Evolutionary conservation across 2,888 invertebrate genomes (phyloP).

Genomic region (Meiosimyza decipiens): DNA sequence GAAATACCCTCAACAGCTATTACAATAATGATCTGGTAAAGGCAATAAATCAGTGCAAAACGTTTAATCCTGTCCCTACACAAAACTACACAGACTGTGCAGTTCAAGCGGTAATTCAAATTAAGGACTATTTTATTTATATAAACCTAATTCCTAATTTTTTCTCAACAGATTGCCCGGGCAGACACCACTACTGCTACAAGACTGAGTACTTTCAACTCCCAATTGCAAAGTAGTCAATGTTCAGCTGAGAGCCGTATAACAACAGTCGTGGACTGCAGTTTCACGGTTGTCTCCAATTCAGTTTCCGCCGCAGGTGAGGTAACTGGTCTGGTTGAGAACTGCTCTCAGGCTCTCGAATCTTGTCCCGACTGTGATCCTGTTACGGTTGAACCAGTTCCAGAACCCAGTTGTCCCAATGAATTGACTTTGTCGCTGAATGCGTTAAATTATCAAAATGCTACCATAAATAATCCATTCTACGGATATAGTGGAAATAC

Average conservation of each 20-base stretch:
- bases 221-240: conserved; percentile 24
- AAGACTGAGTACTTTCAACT: conserved; percentile 32
- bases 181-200: conserved; percentile 21
- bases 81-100: conserved; percentile 32
- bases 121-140: too few species aligned
- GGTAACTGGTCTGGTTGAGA: conserved; percentile 26
- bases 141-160: not conserved
- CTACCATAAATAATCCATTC: conserved; percentile 32
- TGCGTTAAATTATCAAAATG: not conserved
- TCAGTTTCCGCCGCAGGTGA: conserved; percentile 20
- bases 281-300: conserved; percentile 17
- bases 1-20: conserved; percentile 19
- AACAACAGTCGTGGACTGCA: conserved; percentile 35
- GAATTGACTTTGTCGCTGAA: not conserved
- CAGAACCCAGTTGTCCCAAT: too few species aligned
- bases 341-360: conserved; percentile 25
- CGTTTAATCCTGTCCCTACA: not conserved
- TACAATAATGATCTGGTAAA: conserved; percentile 23
- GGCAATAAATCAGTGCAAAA: conserved; percentile 19
- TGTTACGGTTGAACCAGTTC: not conserved
- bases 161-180: conserved; percentile 18
- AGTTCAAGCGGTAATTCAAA: conserved; percentile 27
- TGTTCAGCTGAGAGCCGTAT: conserved; percentile 18
- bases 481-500: not conserved
- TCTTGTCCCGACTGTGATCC: conserved; percentile 10